These are phyloP conservation scores for Aurelia aurita complex sp. Pacific DNA, from an alignment of 30 jellyfish, hydroid and myxozoan genomes.

Conservation along the genomic window DNA sequence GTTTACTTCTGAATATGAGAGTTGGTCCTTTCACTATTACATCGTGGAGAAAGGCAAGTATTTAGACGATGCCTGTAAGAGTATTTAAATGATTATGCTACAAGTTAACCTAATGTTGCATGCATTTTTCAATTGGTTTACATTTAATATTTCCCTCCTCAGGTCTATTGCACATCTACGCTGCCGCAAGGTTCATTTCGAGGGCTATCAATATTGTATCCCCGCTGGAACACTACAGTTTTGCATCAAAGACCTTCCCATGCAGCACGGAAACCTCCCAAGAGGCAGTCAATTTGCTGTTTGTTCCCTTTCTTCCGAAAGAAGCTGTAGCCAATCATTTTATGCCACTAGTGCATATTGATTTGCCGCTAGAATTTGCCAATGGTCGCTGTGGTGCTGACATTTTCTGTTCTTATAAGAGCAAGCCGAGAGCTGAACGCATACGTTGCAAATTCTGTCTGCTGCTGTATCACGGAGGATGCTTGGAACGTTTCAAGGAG, in stretches of 20 bases:
- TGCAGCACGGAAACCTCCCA: background rate
- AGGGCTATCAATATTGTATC: background rate
- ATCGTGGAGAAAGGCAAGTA: no score
- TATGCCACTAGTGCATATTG: background rate
- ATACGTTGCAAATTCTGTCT: background rate
- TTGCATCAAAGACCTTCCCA: conserved; percentile 1
- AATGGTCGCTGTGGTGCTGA: background rate
- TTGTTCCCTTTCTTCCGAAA: background rate
- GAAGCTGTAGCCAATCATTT: background rate
- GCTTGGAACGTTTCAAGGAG: background rate
- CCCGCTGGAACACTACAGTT: conserved; percentile 4
- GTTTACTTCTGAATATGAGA: no score
- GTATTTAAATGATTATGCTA: no score
- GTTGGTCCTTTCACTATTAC: no score
- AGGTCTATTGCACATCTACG: background rate
- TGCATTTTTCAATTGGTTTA: no score
- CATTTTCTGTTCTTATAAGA: background rate
- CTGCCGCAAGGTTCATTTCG: background rate
- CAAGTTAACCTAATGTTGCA: no score
- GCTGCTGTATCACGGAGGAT: background rate
- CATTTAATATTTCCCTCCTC: background rate
- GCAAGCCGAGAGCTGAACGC: background rate
- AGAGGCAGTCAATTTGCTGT: background rate
- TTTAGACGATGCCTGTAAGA: no score
- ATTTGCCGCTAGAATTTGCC: background rate